These are phyloP conservation scores for Thryonomys swinderianus DNA, from an alignment of 2,113 vertebrate genomes.

Conservation along the genomic window DNA sequence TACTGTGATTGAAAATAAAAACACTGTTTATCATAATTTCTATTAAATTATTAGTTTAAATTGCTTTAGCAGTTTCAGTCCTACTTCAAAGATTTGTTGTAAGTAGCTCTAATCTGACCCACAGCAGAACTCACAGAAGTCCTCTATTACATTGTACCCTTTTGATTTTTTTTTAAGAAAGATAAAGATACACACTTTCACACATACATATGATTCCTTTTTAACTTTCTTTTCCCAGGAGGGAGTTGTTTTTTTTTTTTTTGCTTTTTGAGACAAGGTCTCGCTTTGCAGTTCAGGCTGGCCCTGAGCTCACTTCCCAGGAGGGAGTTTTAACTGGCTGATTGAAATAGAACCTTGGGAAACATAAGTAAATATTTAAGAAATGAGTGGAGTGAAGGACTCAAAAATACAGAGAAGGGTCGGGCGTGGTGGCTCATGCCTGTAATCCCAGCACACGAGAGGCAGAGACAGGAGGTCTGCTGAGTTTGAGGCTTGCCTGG, in stretches of 20 bases:
- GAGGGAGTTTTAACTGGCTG: neutral
- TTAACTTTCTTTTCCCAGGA: neutral
- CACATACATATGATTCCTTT: neutral
- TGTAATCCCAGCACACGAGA: neutral
- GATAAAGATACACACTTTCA: no score
- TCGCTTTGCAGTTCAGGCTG: no score
- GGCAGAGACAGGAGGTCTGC: neutral
- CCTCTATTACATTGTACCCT: neutral
- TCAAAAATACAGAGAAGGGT: neutral
- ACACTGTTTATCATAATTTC: slow-evolving; percentile 31
- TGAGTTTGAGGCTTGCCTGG: neutral
- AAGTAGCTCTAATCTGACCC: neutral
- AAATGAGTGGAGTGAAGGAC: neutral
- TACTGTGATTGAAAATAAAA: slow-evolving; percentile 20
- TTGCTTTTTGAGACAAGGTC: no score
- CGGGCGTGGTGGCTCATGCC: neutral
- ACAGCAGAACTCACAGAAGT: slow-evolving; percentile 15
- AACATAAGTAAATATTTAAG: neutral
- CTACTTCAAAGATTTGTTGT: neutral
- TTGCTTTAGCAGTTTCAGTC: neutral
- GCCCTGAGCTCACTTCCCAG: no score
- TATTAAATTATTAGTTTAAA: slow-evolving; percentile 39
- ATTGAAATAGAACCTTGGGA: neutral
- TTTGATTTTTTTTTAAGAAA: neutral
- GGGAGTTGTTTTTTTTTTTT: no score